Percentiles rank a stretch among this genome's conserved stretches.
Evolutionary conservation across 2,888 invertebrate genomes (phyloP).

Genomic region (Falcaria lacertinaria): DNA sequence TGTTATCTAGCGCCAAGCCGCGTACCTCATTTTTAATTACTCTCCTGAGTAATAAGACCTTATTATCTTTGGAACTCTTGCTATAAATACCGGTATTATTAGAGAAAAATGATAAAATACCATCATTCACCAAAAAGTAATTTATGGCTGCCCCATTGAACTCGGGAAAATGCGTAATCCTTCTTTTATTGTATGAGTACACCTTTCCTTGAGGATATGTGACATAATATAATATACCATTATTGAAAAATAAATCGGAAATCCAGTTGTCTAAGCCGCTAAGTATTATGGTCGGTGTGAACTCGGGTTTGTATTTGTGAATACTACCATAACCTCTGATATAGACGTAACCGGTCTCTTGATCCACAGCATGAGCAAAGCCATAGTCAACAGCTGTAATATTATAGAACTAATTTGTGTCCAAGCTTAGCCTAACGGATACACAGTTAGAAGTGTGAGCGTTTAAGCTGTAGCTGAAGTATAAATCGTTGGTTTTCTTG

Average conservation of each 20-base stretch:
- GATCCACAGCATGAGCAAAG: background rate
- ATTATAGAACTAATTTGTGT: background rate
- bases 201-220: background rate
- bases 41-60: background rate
- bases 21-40: background rate
- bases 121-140: background rate
- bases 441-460: background rate
- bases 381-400: background rate
- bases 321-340: background rate
- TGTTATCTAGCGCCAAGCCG: background rate
- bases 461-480: background rate
- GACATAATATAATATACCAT: background rate
- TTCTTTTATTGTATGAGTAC: background rate
- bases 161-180: no score
- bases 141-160: background rate
- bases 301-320: background rate
- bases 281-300: background rate
- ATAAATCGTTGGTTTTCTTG: background rate
- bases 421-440: background rate
- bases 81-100: background rate
- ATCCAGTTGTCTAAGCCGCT: background rate
- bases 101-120: background rate
- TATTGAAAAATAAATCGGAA: background rate
- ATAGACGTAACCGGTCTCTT: background rate
- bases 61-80: background rate